Percentiles rank a stretch among this genome's conserved stretches.
These are phyloP conservation scores for Rhyacophila evoluta DNA, from an alignment of 2,888 invertebrate species.

Conservation along the genomic window DNA sequence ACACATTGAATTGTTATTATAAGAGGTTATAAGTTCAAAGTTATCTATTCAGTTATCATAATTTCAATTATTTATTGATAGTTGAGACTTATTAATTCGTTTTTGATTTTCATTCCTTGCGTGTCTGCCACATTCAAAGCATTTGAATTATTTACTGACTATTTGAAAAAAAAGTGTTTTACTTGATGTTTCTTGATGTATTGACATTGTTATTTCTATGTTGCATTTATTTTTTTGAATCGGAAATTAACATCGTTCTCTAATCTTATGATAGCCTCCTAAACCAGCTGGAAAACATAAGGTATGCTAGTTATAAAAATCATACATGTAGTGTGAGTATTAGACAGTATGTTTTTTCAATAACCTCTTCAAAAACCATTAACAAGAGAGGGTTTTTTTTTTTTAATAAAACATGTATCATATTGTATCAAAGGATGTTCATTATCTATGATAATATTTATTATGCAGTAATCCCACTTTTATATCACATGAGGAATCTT, in stretches of 20 bases:
- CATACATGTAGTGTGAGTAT: background rate
- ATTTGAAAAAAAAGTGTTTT: background rate
- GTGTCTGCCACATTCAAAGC: background rate
- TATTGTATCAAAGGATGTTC: no score
- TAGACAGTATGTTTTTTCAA: background rate
- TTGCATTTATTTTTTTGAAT: conserved; percentile 46
- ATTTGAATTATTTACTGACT: background rate
- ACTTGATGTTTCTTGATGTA: background rate
- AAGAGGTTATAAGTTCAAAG: background rate
- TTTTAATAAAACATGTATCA: no score
- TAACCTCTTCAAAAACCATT: conserved; percentile 5
- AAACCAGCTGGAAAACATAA: conserved; percentile 53
- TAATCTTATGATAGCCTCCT: conserved; percentile 52
- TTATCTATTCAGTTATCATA: background rate
- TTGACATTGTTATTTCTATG: conserved; percentile 48
- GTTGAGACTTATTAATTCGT: background rate
- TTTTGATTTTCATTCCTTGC: background rate
- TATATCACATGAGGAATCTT: no score
- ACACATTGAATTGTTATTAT: background rate
- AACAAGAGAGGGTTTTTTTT: background rate
- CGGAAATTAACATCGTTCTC: conserved; percentile 48
- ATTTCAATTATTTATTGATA: background rate
- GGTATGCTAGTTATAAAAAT: conserved; percentile 45
- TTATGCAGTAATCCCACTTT: no score
- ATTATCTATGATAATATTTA: no score